These are phyloP conservation scores for Candoia aspera DNA, from an alignment of 2,113 vertebrate genomes.

Conservation along the genomic window DNA sequence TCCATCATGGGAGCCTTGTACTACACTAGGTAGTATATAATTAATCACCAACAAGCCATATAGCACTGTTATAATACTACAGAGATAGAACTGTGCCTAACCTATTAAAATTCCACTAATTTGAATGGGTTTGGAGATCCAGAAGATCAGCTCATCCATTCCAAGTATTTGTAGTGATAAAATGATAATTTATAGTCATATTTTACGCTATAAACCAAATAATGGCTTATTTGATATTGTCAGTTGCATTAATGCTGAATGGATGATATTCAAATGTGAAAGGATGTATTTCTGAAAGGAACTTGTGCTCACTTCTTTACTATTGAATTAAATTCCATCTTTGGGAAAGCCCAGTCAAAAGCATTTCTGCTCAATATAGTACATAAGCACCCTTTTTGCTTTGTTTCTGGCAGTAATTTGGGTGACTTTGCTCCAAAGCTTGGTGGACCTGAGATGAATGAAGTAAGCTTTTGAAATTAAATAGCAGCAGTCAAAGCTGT, in stretches of 20 bases:
- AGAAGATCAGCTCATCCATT: not conserved
- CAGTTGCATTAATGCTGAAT: not conserved
- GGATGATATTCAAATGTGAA: not conserved
- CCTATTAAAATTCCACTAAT: not conserved
- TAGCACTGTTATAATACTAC: not conserved
- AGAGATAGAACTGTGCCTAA: not conserved
- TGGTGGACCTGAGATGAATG: not conserved
- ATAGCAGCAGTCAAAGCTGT: not conserved
- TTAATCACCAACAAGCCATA: not conserved
- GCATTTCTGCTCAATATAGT: not conserved
- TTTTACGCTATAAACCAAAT: not conserved
- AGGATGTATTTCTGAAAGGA: not conserved
- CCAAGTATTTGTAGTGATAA: not conserved
- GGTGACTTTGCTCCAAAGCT: not conserved
- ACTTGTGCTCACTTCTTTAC: not conserved
- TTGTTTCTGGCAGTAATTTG: not conserved
- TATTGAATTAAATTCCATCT: not conserved
- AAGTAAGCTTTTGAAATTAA: not conserved
- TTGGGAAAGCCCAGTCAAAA: not conserved
- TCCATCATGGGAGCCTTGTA: not conserved
- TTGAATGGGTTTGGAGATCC: not conserved
- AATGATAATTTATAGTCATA: not conserved
- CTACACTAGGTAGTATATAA: not conserved
- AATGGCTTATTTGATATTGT: not conserved
- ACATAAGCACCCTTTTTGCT: not conserved